Percentiles rank a stretch among this genome's conserved stretches.
These are phyloP conservation scores for Leptinotarsa defecta DNA, from an alignment of 1,140 invertebrate genomes.

Conservation along the genomic window DNA sequence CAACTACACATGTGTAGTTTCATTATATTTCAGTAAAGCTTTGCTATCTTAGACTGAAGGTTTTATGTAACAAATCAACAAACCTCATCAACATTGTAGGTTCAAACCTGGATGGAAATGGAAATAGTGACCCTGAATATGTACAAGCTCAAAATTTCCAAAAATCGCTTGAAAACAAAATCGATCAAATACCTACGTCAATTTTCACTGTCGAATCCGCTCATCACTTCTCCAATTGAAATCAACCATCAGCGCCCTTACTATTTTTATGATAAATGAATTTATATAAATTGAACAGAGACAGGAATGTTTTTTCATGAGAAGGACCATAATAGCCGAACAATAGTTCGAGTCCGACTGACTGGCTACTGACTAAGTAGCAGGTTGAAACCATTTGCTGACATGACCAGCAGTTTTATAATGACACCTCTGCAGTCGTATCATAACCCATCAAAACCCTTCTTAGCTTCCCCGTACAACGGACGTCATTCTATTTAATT, in stretches of 20 bases:
- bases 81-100: too few relatives aligned
- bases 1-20: too few relatives aligned
- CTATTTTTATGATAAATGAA: slow-evolving; percentile 11
- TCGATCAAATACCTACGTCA: too few relatives aligned
- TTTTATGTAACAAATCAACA: too few relatives aligned
- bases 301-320: slow-evolving; percentile 16
- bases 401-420: slow-evolving; percentile 55
- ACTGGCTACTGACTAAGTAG: slow-evolving; percentile 56
- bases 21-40: too few relatives aligned
- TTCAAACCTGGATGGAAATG: too few relatives aligned
- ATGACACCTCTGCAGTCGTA: slow-evolving; percentile 53
- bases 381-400: slow-evolving; percentile 55
- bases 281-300: slow-evolving; percentile 18
- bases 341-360: slow-evolving; percentile 49
- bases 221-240: too few relatives aligned
- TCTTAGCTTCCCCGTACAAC: slow-evolving; percentile 45
- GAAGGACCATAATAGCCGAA: slow-evolving; percentile 38
- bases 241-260: background rate
- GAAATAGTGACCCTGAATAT: too few relatives aligned
- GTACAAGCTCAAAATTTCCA: too few relatives aligned
- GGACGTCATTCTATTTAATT: slow-evolving; percentile 54
- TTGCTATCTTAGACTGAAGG: too few relatives aligned
- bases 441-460: slow-evolving; percentile 42
- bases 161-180: too few relatives aligned
- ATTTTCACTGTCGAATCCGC: too few relatives aligned